Evolutionary conservation across 2,113 vertebrate species (phyloP).

Genomic region (Centropus bengalensis): DNA sequence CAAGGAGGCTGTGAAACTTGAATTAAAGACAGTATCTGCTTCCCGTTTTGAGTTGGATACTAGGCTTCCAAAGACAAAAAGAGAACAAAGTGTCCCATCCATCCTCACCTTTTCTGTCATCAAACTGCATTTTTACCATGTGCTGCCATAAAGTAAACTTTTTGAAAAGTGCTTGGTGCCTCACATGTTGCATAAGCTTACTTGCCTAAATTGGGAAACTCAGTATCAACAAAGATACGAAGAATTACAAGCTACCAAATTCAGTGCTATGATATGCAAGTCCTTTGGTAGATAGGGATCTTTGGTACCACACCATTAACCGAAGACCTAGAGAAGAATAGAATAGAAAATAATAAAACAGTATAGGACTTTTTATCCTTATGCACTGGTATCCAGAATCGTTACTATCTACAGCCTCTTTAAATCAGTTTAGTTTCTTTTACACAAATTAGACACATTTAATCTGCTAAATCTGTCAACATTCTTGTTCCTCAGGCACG

Average conservation of each 20-base stretch:
- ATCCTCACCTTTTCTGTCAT: neutral
- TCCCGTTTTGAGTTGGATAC: neutral
- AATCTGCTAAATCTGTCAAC: slow-evolving; percentile 4
- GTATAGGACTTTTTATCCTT: slow-evolving; percentile 8
- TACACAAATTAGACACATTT: neutral
- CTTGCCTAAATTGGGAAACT: neutral
- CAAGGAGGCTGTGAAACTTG: neutral
- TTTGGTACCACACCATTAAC: neutral
- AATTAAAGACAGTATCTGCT: neutral
- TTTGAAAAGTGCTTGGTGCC: neutral
- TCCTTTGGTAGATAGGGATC: slow-evolving; percentile 1
- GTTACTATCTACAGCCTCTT: neutral
- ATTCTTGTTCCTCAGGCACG: neutral
- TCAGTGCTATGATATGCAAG: neutral
- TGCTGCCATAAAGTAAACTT: neutral
- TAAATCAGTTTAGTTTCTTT: slow-evolving; percentile 32
- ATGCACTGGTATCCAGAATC: neutral
- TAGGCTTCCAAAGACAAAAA: neutral
- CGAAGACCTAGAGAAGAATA: neutral
- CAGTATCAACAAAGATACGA: neutral
- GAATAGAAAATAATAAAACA: neutral
- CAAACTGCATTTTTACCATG: neutral
- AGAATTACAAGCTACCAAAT: slow-evolving; percentile 28
- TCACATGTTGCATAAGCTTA: neutral
- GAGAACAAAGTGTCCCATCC: neutral